Conservation (phyloP, 1,140 invertebrate genomes). For the Drosophila lacteicornis region DNA sequence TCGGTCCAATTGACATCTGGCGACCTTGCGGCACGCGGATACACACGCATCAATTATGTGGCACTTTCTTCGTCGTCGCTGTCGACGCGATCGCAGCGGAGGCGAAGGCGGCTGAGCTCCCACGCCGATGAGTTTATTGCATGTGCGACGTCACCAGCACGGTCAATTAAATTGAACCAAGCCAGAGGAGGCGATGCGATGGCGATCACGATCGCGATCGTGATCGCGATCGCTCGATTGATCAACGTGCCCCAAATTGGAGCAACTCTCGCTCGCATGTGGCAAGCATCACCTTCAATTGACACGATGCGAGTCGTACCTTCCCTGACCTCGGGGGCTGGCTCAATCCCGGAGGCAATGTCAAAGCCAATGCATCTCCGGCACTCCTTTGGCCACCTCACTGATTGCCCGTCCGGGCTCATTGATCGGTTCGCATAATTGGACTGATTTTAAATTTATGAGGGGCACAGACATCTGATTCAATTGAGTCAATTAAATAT, state of each 20-base stretch:
- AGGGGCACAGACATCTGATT: conserved; percentile 56
- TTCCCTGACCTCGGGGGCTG: neutral
- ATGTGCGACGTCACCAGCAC: conserved; percentile 59
- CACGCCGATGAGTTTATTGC: conserved; percentile 58
- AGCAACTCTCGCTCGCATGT: conserved; percentile 34
- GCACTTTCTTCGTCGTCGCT: conserved; percentile 61
- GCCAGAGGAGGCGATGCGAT: conserved; percentile 34
- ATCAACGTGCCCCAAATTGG: conserved; percentile 51
- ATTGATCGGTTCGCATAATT: conserved; percentile 61
- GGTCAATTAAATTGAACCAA: conserved; percentile 77
- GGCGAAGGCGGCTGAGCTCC: conserved; percentile 35
- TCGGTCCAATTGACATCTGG: conserved; percentile 31
- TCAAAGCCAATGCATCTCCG: conserved; percentile 47
- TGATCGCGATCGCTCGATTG: conserved; percentile 46
- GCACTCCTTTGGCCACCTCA: neutral
- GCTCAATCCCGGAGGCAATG: conserved; percentile 58
- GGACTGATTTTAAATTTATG: conserved; percentile 72
- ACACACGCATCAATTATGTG: conserved; percentile 68
- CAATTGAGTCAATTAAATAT: conserved; percentile 74
- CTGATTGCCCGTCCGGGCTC: neutral
- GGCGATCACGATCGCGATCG: conserved; percentile 15
- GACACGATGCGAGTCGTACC: conserved; percentile 18
- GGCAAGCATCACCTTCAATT: conserved; percentile 61
- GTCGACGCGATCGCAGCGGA: neutral
- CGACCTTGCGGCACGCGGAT: conserved; percentile 46